Evolutionary conservation across 2,113 vertebrate genomes (phyloP).

Genomic region (Rana temporaria): DNA sequence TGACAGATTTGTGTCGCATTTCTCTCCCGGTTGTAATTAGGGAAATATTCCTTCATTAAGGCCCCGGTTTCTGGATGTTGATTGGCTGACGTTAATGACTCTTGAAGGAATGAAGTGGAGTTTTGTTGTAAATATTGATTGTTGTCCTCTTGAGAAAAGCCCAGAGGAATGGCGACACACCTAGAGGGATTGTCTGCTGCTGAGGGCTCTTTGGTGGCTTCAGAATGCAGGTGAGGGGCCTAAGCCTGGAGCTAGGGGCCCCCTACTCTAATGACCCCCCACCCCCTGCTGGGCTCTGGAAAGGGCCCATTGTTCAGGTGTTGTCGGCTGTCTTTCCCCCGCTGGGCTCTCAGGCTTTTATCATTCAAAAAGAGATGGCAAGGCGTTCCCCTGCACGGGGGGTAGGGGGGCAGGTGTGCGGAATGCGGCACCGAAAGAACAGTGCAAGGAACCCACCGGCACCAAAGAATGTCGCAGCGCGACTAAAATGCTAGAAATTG

Average conservation of each 20-base stretch:
- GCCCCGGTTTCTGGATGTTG: conserved; percentile 25
- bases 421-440: background rate
- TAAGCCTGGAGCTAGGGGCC: background rate
- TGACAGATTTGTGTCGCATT: conserved; percentile 30
- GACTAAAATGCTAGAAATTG: too few relatives aligned
- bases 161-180: conserved; percentile 21
- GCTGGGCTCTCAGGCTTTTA: background rate
- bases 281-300: conserved; percentile 3
- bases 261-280: conserved; percentile 28
- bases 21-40: conserved; percentile 59
- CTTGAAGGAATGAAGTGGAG: conserved; percentile 54
- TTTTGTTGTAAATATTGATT: conserved; percentile 64
- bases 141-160: conserved; percentile 41
- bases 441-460: background rate
- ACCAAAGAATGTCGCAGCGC: background rate
- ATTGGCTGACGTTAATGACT: conserved; percentile 63
- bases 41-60: conserved; percentile 54
- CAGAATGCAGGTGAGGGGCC: background rate
- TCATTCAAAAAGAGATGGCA: background rate
- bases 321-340: background rate
- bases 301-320: background rate
- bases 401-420: background rate
- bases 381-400: too few relatives aligned
- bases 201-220: background rate
- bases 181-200: conserved; percentile 19